These are phyloP conservation scores for Pogonognathellus flavescens DNA, from an alignment of 1,140 invertebrate species.

Conservation along the genomic window DNA sequence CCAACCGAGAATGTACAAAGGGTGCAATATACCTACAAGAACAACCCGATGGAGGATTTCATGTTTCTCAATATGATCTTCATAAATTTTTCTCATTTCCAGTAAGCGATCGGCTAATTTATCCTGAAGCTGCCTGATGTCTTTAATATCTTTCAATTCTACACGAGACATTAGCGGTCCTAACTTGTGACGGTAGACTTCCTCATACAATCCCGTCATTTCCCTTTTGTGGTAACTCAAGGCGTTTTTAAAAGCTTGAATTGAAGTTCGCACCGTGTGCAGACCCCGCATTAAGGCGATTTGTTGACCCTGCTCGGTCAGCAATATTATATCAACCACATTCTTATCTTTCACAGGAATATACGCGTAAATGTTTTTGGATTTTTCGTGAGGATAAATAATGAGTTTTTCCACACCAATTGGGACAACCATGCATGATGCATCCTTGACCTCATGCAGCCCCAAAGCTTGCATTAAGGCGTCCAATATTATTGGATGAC, in stretches of 20 bases:
- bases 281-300: background rate
- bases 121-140: background rate
- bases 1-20: background rate
- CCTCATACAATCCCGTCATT: background rate
- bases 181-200: background rate
- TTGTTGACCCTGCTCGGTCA: background rate
- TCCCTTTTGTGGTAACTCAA: background rate
- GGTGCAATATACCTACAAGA: background rate
- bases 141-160: background rate
- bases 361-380: background rate
- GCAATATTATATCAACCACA: background rate
- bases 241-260: background rate
- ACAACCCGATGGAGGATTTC: background rate
- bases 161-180: background rate
- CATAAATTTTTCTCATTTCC: background rate
- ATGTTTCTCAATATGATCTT: too few species aligned
- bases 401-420: conserved; percentile 51
- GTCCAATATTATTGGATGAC: conserved; percentile 59
- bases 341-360: background rate
- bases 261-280: background rate
- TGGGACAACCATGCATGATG: conserved; percentile 33
- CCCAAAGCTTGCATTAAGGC: conserved; percentile 55
- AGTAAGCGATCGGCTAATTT: background rate
- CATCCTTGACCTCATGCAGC: background rate
- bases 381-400: conserved; percentile 17